Evolutionary conservation across 2,888 invertebrate genomes (phyloP), one percentile per base, ranked within the genome.

Genomic region (Eupithecia subumbrata): DNA sequence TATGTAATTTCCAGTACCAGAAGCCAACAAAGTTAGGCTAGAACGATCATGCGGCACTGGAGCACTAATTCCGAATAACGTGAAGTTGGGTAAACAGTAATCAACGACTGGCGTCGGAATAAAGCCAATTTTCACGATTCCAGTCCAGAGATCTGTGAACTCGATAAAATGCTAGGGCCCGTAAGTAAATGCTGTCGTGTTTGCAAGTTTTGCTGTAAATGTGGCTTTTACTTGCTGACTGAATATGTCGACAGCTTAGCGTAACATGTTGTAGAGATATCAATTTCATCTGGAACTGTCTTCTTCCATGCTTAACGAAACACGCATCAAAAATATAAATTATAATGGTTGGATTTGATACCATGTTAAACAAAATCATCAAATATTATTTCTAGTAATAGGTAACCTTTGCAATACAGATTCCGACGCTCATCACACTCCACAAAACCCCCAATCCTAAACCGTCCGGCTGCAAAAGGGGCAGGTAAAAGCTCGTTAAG

Each of bases 31-130:
- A 74, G 74, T 72, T 73, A 70, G 69, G 30, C 45, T n/a, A 60
- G 68, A 64, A 73, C 72, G 69, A 72, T 75, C 77, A 71, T 75
- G 77, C 66, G 52, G 63, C 30, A 68, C 74, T 71, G 77, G 68
- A 52, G 64, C 48, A 69, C 77, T 71, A 75, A 77, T 75, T 71
- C 69, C 22, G 60, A 77, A 70, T 72, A 67, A 64, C 34, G 60
- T 60, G n/a, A 73, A 75, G 77, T 77, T 77, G 72, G 48, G 72
- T 63, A 72, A 79, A 78, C 76, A 77, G 77, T 74, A 79, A 79
- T 80, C 79, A 77, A 68, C 74, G 63, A 73, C 72, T 52, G 68
- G 71, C 72, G 64, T 69, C 67, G 52, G 71, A 78, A 77, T 77
- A 78, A 77, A 75, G 69, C n/a, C 73, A 73, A 78, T 80, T 77